These are phyloP conservation scores for Monomorium pharaonis DNA, from an alignment of 1,140 invertebrate genomes.

Conservation along the genomic window DNA sequence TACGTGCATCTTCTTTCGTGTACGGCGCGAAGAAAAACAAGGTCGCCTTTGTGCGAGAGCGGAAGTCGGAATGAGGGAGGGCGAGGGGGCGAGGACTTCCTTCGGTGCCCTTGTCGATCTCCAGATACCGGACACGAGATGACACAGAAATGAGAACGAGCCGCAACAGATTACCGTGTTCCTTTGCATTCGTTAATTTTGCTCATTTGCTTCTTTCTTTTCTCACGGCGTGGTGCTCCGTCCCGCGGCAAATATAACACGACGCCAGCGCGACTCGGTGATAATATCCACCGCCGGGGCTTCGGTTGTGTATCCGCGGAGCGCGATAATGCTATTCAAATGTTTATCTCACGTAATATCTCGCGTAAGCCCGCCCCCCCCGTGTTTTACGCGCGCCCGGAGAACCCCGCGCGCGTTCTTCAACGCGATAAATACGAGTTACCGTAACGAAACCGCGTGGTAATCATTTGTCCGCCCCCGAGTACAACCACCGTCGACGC, in stretches of 20 bases:
- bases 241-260: too few species aligned
- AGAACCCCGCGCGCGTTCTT: background rate
- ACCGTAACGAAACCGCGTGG: conserved; percentile 24
- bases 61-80: conserved; percentile 57
- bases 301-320: background rate
- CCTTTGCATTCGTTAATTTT: conserved; percentile 19
- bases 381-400: conserved; percentile 6
- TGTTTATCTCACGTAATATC: conserved; percentile 58
- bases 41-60: conserved; percentile 66
- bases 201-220: background rate
- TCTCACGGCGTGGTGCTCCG: background rate
- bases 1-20: conserved; percentile 3
- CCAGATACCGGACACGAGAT: conserved; percentile 42
- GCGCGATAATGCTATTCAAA: conserved; percentile 30
- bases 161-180: background rate
- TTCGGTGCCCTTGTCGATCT: conserved; percentile 52
- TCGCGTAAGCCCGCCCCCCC: background rate
- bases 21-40: conserved; percentile 54
- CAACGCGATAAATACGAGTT: conserved; percentile 45
- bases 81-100: conserved; percentile 46
- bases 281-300: conserved; percentile 5
- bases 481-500: background rate
- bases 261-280: too few species aligned
- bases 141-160: background rate
- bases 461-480: background rate